Evolutionary conservation across 1,140 invertebrate species (phyloP).

Genomic region (Anastrepha ludens): DNA sequence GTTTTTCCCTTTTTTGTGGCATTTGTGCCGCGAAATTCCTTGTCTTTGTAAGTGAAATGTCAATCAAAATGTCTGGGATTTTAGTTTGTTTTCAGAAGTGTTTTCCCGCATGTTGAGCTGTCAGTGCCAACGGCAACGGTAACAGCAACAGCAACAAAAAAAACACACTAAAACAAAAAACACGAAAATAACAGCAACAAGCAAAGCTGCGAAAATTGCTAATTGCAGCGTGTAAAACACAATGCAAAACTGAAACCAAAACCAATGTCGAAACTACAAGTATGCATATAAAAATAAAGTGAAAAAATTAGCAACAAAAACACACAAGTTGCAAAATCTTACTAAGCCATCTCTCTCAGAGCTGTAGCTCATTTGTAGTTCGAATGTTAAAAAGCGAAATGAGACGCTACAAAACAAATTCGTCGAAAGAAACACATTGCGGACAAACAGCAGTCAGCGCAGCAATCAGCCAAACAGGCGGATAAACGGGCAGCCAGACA

Average conservation of each 20-base stretch:
- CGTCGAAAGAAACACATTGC: constrained; percentile 23
- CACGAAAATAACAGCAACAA: constrained; percentile 2
- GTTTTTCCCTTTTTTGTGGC: background rate
- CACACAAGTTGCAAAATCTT: background rate
- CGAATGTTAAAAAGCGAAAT: constrained; percentile 43
- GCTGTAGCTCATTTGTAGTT: constrained; percentile 46
- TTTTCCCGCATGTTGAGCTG: constrained; percentile 58
- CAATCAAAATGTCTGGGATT: constrained; percentile 57
- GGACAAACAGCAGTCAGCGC: constrained; percentile 12
- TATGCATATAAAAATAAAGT: background rate
- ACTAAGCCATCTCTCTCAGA: background rate
- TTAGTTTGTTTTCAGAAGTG: constrained; percentile 60
- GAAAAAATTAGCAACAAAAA: background rate
- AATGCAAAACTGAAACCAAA: constrained; percentile 54
- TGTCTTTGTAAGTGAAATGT: constrained; percentile 55
- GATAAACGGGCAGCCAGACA: background rate
- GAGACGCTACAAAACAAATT: constrained; percentile 48
- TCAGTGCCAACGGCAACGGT: constrained; percentile 54
- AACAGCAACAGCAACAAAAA: constrained; percentile 44
- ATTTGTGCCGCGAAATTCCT: background rate
- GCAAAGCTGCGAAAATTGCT: constrained; percentile 54
- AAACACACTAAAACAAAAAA: constrained; percentile 37
- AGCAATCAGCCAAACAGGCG: constrained; percentile 8
- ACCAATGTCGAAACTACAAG: constrained; percentile 23
- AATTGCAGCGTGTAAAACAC: constrained; percentile 58